Evolutionary conservation across 2,888 invertebrate species (phyloP).

Genomic region (Drosophila planitibia): DNA sequence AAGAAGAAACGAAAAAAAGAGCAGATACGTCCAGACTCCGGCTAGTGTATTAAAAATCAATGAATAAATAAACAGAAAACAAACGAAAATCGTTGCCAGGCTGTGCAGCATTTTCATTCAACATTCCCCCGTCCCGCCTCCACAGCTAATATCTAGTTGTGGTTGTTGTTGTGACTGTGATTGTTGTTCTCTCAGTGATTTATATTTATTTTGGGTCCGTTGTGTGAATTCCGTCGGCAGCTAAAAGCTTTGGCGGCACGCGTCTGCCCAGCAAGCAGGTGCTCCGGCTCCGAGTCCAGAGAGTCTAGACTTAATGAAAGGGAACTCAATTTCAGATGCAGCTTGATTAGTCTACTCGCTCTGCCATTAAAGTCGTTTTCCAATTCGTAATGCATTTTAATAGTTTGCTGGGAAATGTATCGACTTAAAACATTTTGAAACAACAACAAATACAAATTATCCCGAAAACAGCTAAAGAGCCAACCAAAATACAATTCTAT

Average conservation of each 20-base stretch:
- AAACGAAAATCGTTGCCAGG: conserved; percentile 26
- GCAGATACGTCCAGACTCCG: conserved; percentile 27
- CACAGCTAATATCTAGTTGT: conserved; percentile 19
- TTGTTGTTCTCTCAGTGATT: conserved; percentile 47
- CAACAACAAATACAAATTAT: background rate
- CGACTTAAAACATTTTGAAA: background rate
- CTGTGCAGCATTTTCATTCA: conserved; percentile 52
- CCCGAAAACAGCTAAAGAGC: background rate
- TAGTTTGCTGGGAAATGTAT: background rate
- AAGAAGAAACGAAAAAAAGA: background rate
- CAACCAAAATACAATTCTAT: background rate
- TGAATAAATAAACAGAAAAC: conserved; percentile 75
- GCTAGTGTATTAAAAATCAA: conserved; percentile 71
- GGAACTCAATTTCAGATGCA: background rate
- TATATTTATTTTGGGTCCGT: conserved; percentile 66
- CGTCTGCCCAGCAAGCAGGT: conserved; percentile 38
- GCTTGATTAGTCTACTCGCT: conserved; percentile 31
- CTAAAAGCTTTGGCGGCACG: conserved; percentile 79
- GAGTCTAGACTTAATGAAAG: conserved; percentile 2
- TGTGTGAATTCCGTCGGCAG: conserved; percentile 70
- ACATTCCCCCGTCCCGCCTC: conserved; percentile 12
- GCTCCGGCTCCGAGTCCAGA: conserved; percentile 11
- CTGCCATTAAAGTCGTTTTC: conserved; percentile 22
- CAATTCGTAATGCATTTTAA: conserved; percentile 27
- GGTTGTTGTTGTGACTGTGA: conserved; percentile 35